These are phyloP conservation scores for Sterna hirundo DNA, from an alignment of 2,113 vertebrate genomes.

Conservation along the genomic window DNA sequence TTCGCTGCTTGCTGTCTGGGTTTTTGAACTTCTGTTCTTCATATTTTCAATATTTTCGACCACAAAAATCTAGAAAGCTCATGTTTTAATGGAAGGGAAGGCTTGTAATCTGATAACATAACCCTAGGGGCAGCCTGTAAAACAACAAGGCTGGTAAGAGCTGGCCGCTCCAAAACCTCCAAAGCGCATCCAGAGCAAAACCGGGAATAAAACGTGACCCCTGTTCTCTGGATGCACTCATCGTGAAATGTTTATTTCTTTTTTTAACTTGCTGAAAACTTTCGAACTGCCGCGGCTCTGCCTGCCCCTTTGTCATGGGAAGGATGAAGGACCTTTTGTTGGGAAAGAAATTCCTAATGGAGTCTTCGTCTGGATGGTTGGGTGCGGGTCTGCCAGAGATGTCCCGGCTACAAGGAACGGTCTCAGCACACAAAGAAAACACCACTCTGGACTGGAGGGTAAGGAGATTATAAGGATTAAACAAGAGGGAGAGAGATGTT, in stretches of 20 bases:
- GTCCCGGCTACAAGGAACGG: neutral
- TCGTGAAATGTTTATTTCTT: neutral
- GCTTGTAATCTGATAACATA: neutral
- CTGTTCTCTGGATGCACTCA: neutral
- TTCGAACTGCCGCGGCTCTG: neutral
- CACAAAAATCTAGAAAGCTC: neutral
- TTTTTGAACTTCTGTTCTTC: neutral
- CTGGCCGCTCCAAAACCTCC: neutral
- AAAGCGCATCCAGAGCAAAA: neutral
- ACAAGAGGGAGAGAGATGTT: constrained; percentile 4
- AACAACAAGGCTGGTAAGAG: neutral
- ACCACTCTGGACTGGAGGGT: neutral
- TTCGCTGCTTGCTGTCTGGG: neutral
- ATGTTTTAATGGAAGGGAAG: neutral
- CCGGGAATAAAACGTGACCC: neutral
- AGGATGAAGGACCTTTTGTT: neutral
- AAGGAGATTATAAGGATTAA: constrained; percentile 55
- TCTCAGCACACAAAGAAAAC: neutral
- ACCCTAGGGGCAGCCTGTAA: neutral
- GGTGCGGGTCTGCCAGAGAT: neutral
- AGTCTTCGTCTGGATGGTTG: accelerated
- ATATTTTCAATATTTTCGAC: neutral
- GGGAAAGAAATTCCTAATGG: neutral
- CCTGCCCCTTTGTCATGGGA: neutral
- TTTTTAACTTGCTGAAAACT: neutral